Evolutionary conservation across 2,797 vertebrate genomes (phyloP), one percentile per base, ranked within the genome.

Genomic region (Catharus ustulatus): DNA sequence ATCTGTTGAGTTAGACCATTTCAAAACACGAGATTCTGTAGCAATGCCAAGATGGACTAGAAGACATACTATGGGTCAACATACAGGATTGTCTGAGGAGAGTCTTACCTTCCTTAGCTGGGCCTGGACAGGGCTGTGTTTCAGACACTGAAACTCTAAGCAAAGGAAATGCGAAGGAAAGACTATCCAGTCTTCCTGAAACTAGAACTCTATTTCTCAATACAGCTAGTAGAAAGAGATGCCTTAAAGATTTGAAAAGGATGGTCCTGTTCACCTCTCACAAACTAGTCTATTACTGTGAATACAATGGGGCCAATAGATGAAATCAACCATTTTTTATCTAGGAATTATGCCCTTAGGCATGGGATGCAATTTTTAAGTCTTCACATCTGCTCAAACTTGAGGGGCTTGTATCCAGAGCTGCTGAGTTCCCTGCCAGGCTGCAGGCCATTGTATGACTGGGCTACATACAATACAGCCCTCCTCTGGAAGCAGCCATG

Each of bases 21-120:
- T 84, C 48, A 49, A 89, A 84, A n/a, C 32, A 34, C 61, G 6
- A 79, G n/a, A 77, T 4, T 51, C 40, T 8, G 5, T 9, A 54
- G 38, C 30, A 17, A 0, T 46, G 38, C 42, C 61, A 67, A 10
- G 52, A 29, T 64, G 27, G 13, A 32, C 46, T 62, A 36, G 63
- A 73, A 58, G 15, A 21, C 26, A 26, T 2, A 55, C 1, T 54
- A 1, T 13, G 45, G 15, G 13, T 73, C 34, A 66, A 82, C 0
- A 1, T 40, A 26, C 0, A 55, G 40, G 13, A 63, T 71, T 83
- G 78, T 62, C 67, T 66, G 16, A 48, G 46, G 10, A 52, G 58
- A 88, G 15, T 68, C 32, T 42, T 72, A 9, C 23, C 29, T 87
- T 92, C 54, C 46, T 38, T 79, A 42, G 11, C 9, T 46, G n/a